These are phyloP conservation scores for Flexamia atlantica DNA, from an alignment of 2,888 invertebrate species.

Conservation along the genomic window DNA sequence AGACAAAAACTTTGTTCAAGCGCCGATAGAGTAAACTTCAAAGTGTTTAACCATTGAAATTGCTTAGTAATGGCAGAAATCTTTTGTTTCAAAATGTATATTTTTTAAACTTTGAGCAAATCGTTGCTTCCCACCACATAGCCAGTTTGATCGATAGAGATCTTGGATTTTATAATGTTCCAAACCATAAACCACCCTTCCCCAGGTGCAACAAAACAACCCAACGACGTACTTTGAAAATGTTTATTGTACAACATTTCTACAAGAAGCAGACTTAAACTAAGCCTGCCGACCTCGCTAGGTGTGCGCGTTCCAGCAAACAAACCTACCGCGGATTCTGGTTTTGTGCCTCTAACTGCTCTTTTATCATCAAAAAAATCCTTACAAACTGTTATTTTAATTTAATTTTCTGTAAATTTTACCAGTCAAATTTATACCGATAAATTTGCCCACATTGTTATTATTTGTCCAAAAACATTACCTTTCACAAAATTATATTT, in stretches of 20 bases:
- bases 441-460: no score
- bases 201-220: conserved; percentile 57
- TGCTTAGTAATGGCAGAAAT: no score
- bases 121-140: no score
- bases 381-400: not conserved
- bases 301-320: not conserved
- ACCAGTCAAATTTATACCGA: no score
- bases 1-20: no score
- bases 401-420: no score
- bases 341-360: conserved; percentile 39
- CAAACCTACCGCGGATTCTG: conserved; percentile 52
- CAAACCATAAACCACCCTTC: not conserved
- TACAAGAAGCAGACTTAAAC: conserved; percentile 55
- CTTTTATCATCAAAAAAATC: conserved; percentile 21
- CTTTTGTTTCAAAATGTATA: no score
- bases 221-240: conserved; percentile 50
- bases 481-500: no score
- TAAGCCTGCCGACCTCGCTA: conserved; percentile 53
- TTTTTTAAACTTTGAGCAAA: no score
- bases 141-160: not conserved
- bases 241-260: conserved; percentile 53
- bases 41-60: no score
- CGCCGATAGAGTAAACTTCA: no score
- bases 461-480: no score
- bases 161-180: not conserved